These are phyloP conservation scores for Platichthys stellatus DNA, from an alignment of 2,113 vertebrate genomes.

Conservation along the genomic window DNA sequence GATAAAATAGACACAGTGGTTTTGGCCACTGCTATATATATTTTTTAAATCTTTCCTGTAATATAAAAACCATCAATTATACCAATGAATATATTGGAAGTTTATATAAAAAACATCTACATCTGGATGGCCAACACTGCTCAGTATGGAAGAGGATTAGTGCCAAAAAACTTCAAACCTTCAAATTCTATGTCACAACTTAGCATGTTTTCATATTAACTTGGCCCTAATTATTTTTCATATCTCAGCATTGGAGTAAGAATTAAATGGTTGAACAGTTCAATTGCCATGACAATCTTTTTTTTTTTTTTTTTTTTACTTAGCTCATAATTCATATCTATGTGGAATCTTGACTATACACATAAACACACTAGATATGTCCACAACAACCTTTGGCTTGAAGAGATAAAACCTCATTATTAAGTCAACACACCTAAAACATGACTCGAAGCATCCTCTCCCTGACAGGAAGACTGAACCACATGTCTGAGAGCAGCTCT, in stretches of 20 bases:
- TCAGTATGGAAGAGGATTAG: conserved; percentile 60
- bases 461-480: not conserved
- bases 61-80: conserved; percentile 97
- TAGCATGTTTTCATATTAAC: not conserved
- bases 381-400: conserved; percentile 89
- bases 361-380: conserved; percentile 82
- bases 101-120: conserved; percentile 90
- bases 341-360: conserved; percentile 82
- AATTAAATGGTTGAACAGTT: conserved; percentile 87
- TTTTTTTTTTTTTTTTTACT: not conserved
- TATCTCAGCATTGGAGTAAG: conserved; percentile 80
- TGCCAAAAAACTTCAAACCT: conserved; percentile 12
- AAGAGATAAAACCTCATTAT: conserved; percentile 84
- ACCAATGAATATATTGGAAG: conserved; percentile 95
- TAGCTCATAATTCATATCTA: conserved; percentile 75
- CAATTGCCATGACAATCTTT: conserved; percentile 85
- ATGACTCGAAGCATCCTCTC: conserved; percentile 68
- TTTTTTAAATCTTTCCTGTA: conserved; percentile 84
- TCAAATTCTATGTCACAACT: not conserved
- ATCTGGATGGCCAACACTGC: conserved; percentile 86
- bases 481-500: conserved; percentile 25
- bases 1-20: conserved; percentile 92
- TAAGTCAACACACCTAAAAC: conserved; percentile 83
- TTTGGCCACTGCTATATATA: conserved; percentile 87
- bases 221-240: conserved; percentile 19